Percentiles rank a stretch among this genome's conserved stretches.
These are phyloP conservation scores for Choreutis nemorana DNA, from an alignment of 2,888 invertebrate species.

Conservation along the genomic window DNA sequence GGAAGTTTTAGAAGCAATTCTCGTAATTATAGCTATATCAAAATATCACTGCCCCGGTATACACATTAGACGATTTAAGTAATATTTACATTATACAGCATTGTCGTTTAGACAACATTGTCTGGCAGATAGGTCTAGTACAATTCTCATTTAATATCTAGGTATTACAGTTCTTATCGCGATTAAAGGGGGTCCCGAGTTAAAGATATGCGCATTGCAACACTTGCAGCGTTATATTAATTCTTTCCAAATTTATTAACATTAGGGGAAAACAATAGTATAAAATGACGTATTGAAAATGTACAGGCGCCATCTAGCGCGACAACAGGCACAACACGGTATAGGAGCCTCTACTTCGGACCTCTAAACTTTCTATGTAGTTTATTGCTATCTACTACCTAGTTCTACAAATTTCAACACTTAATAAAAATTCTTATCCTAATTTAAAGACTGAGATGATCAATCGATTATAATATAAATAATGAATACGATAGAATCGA, in stretches of 20 bases:
- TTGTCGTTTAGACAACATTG: conserved; percentile 40
- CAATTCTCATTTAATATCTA: background rate
- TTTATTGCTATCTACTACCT: conserved; percentile 48
- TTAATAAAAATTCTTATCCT: conserved; percentile 37
- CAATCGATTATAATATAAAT: conserved; percentile 16
- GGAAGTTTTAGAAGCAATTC: conserved; percentile 13
- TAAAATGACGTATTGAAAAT: conserved; percentile 19
- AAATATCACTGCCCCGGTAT: conserved; percentile 59
- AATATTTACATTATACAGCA: conserved; percentile 48
- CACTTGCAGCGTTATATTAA: conserved; percentile 6
- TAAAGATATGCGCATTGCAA: conserved; percentile 24
- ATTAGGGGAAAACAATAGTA: conserved; percentile 7
- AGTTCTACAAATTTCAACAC: conserved; percentile 42
- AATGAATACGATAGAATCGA: conserved; percentile 18
- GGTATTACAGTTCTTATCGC: background rate
- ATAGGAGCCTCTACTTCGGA: conserved; percentile 27
- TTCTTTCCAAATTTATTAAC: conserved; percentile 6
- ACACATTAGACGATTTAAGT: conserved; percentile 31
- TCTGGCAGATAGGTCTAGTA: conserved; percentile 22
- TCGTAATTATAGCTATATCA: conserved; percentile 43
- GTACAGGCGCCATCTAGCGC: conserved; percentile 19
- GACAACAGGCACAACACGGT: conserved; percentile 37
- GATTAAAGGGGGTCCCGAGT: conserved; percentile 23
- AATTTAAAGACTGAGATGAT: conserved; percentile 23
- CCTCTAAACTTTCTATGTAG: conserved; percentile 23